Evolutionary conservation across 2,888 invertebrate genomes (phyloP), one percentile per base, ranked within the genome.

Genomic region (Rugalucina vietnamica): DNA sequence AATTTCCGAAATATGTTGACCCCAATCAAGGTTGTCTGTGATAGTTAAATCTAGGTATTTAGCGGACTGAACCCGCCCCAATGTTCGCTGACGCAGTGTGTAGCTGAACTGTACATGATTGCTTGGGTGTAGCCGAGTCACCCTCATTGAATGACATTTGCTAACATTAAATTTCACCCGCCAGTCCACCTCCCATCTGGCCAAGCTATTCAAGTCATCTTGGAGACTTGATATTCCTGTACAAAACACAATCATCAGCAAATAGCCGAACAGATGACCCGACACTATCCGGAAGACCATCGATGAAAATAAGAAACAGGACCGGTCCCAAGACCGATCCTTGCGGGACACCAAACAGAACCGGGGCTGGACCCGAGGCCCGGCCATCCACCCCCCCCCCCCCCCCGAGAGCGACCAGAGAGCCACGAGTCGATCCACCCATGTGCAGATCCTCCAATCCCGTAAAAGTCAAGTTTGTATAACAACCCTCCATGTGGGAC

Each of bases 111-210:
- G 57, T 24, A 57, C 29, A 3, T 57, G 57, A 12, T 57, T 57
- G 21, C 29, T 4, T 2, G 24, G 27, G 4, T 8, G 57, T 12
- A 29, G 57, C 57, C 29, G 27, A 57, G 57, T 57, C 57, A 57
- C 57, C n/a, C 57, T 57, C 57, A 57, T 57, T 8, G 57, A 57
- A n/a, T 57, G 57, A 57, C 57, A 57, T 27, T 57, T 57, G 57
- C 27, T 29, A 24, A 57, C 57, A 57, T 57, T 57, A 27, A 57
- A 57, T 57, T 57, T 57, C 57, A 57, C 29, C 29, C 29, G 57
- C 57, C 27, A 57, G 14, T 57, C 27, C 27, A 29, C 14, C 29
- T 57, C 57, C 57, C 57, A 57, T 57, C 8, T 27, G 5, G 27
- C 57, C 3, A 57, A 14, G 57, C 27, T 57, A 27, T 24, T 57